Evolutionary conservation across 1,140 invertebrate genomes (phyloP).

Genomic region (Zaprionus davidi): DNA sequence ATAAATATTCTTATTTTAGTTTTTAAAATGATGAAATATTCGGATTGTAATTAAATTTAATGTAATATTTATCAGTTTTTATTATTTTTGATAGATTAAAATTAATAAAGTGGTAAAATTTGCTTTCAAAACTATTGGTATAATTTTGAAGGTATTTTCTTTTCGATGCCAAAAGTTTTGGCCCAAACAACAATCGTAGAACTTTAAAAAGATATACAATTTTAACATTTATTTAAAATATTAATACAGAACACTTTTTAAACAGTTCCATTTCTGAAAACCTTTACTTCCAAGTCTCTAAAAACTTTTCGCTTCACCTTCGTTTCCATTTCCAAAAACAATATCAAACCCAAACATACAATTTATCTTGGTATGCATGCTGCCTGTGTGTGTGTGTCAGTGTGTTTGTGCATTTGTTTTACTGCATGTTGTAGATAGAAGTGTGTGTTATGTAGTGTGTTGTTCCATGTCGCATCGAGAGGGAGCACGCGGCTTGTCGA

Average conservation of each 20-base stretch:
- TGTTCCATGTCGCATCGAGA: conserved; percentile 22
- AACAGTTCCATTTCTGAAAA: background rate
- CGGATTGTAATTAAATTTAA: no score
- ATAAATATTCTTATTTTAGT: no score
- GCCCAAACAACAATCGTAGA: no score
- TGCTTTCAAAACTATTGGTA: no score
- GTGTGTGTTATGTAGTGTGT: conserved; percentile 13
- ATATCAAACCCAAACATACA: background rate
- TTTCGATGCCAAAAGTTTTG: no score
- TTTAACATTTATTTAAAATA: background rate
- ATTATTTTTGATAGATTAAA: no score
- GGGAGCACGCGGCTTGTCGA: conserved; percentile 26
- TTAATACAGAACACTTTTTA: background rate
- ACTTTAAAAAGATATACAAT: no score
- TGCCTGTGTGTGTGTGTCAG: conserved; percentile 11
- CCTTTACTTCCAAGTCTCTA: background rate
- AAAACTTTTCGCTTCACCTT: background rate
- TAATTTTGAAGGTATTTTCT: no score
- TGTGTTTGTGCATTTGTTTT: conserved; percentile 29
- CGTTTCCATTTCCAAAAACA: background rate
- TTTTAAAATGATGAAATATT: no score
- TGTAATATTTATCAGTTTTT: no score
- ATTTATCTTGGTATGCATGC: background rate
- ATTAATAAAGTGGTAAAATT: no score
- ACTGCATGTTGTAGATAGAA: conserved; percentile 25